Base-by-base conservation (phyloP, 2,113 vertebrate genomes). In the Salminus brasiliensis region DNA sequence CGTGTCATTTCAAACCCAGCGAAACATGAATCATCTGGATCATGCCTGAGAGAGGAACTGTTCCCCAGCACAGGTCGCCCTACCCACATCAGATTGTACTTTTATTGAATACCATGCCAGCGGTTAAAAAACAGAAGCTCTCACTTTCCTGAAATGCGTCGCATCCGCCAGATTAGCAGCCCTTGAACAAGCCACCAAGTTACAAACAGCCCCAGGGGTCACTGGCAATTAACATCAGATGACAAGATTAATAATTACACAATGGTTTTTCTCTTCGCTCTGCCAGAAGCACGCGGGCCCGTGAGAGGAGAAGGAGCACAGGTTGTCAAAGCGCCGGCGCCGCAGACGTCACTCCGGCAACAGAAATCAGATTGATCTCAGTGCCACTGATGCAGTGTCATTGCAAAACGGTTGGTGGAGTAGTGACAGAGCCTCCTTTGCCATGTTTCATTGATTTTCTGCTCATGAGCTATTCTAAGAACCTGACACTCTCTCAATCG, bases 201-300 rank as follows among this genome's bases (percentile, higher is more conserved):
- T 80, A 71, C 52, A 85, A 72, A 84, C 70, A 76, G 74, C 63
- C 74, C 53, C 32, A 39, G 75, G 69, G 39, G 78, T 80, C 65
- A 80, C 18, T 55, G 30, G 49, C 74, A 78, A 85, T 80, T 83
- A 81, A 78, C 39, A 77, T 30, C 69, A 63, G 12, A 79, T 65
- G 47, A 75, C 79, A 78, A 60, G 39, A 81, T 71, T 53, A 71
- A 30, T 74, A 80, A 80, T 80, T 80, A 73, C 59, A 66, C 59
- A 67, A 41, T 41, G 32, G 73, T 73, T 80, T 73, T 8, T 30
- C 52, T 55, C 43, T 25, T 45, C 21, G 4, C 16, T 69, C 66
- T 59, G 32, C 47, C 49, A 72, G 16, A 15, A 76, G 49, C 9
- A 3, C 34, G 39, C 43, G 12, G 76, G 76, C 43, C 55, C 47